These are phyloP conservation scores for Epinotia nisella DNA, from an alignment of 2,888 invertebrate species.

Conservation along the genomic window DNA sequence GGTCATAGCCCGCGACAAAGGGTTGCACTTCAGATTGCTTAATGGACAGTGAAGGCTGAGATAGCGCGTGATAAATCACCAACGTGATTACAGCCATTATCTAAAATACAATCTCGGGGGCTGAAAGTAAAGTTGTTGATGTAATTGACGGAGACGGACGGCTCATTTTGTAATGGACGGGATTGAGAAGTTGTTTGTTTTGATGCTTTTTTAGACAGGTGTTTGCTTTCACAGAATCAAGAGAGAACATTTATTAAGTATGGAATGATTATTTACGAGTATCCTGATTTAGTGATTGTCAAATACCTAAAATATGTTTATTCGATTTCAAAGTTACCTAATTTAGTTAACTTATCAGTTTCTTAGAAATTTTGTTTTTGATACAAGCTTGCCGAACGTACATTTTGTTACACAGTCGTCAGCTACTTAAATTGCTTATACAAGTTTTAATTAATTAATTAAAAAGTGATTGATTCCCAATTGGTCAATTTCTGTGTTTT, in stretches of 20 bases:
- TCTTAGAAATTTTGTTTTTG: too few species aligned
- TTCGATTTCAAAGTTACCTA: too few species aligned
- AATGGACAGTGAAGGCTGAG: slow-evolving; percentile 84
- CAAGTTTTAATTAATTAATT: too few species aligned
- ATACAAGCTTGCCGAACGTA: too few species aligned
- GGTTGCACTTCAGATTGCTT: slow-evolving; percentile 80
- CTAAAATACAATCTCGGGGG: slow-evolving; percentile 82
- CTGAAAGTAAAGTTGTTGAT: slow-evolving; percentile 74
- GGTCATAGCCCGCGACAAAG: slow-evolving; percentile 64
- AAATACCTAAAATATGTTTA: too few species aligned
- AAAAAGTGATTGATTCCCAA: too few species aligned
- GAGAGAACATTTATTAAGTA: background rate
- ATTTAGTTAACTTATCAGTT: too few species aligned
- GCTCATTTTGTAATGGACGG: slow-evolving; percentile 40
- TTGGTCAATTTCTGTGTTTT: too few species aligned
- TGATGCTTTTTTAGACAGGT: background rate
- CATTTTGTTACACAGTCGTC: too few species aligned
- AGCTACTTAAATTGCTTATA: too few species aligned
- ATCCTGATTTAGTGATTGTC: too few species aligned
- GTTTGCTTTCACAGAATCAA: background rate
- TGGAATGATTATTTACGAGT: background rate
- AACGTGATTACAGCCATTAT: slow-evolving; percentile 81
- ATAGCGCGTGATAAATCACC: slow-evolving; percentile 84
- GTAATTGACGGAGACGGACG: slow-evolving; percentile 70
- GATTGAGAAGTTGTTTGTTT: slow-evolving; percentile 30